Conservation (phyloP, 2,113 vertebrate species). For the human (Homo sapiens) region GRCh38 chr21:24383501-24384000, state of each 20-base stretch:
- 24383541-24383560: no score
- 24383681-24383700: neutral
- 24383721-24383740: neutral
- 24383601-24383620: rapidly evolving
- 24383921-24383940: neutral
- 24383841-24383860: neutral
- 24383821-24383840: neutral
- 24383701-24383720: neutral
- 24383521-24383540: neutral
- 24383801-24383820: neutral
- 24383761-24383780: neutral
- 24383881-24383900: neutral
- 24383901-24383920: no score
- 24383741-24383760: neutral
- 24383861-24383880: neutral
- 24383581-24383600: no score
- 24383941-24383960: neutral
- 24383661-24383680: neutral
- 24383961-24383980: neutral
- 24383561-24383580: no score
- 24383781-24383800: neutral
- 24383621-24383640: no score
- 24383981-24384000: neutral
- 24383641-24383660: neutral
- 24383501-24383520: neutral